A percentile compares a stretch with the other conserved stretches of the same genome.
These are phyloP conservation scores for Ctenopoma kingsleyae DNA, from an alignment of 2,797 vertebrate species.

Conservation along the genomic window DNA sequence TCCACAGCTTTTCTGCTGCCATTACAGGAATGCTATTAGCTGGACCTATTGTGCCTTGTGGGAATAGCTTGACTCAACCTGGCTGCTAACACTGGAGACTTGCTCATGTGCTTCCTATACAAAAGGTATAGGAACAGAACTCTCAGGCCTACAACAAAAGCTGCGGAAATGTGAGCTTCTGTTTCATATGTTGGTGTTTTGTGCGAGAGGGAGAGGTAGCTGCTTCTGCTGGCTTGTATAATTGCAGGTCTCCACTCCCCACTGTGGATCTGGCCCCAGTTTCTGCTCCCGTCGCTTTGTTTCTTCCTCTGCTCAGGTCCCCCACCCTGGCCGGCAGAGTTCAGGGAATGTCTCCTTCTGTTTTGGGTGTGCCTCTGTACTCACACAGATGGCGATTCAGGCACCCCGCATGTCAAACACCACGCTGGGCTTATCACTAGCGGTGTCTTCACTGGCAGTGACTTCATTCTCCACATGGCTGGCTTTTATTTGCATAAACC, in stretches of 20 bases:
- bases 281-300: conserved; percentile 71
- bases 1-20: conserved; percentile 65
- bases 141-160: conserved; percentile 62
- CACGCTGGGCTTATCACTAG: conserved; percentile 45
- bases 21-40: conserved; percentile 63
- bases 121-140: conserved; percentile 74
- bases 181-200: conserved; percentile 60
- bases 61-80: conserved; percentile 65
- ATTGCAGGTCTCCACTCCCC: conserved; percentile 68
- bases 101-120: conserved; percentile 53
- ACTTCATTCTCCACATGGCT: conserved; percentile 49
- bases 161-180: conserved; percentile 71
- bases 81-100: conserved; percentile 58
- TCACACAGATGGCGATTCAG: conserved; percentile 67
- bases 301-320: conserved; percentile 61
- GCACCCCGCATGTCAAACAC: conserved; percentile 50
- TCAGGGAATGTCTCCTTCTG: conserved; percentile 75
- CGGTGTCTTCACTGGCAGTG: conserved; percentile 47
- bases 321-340: conserved; percentile 58
- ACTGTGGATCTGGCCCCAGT: conserved; percentile 58
- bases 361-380: conserved; percentile 73
- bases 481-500: conserved; percentile 55
- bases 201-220: conserved; percentile 46
- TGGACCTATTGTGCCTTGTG: conserved; percentile 64
- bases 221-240: conserved; percentile 63